Evolutionary conservation across 2,888 invertebrate species (phyloP), one percentile per base, ranked within the genome.

Genomic region (Acanthopleura granulata): DNA sequence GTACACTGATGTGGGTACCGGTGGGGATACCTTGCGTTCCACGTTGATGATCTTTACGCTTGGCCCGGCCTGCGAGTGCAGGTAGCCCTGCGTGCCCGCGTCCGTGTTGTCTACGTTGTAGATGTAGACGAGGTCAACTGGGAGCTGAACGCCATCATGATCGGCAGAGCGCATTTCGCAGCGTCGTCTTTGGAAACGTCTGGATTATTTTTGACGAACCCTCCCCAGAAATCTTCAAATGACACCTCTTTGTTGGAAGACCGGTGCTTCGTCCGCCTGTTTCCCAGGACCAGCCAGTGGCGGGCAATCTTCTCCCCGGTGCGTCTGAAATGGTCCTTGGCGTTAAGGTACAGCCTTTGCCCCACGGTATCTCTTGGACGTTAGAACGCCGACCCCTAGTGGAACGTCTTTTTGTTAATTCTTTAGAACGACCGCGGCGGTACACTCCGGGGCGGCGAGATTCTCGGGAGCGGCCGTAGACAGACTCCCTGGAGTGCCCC

Each of bases 11-110:
- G 51, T 51, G 51, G 51, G 14, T 51, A 51, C 51, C 51, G 51
- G 51, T 18, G 51, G 51, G 51, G 51, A 51, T 18, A 51, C 51
- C 51, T 51, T 51, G 51, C 51, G 51, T 51, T 51, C 51, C 51
- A 51, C 51, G 51, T 51, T 51, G 51, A 51, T 51, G 18, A 51
- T 51, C 51, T 51, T 51, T 18, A 51, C 51, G 51, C 51, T 15
- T 15, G 51, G 14, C 18, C 51, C 51, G 18, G 51, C 51, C 18
- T 51, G 51, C 51, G 51, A 51, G 51, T 51, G 51, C 51, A 51
- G 18, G 51, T 51, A 51, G 51, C 51, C 51, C 51, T 51, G 51
- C 51, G 51, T 51, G 51, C 51, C 51, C 14, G 51, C 51, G 51
- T 51, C 51, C 14, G 51, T 51, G 51, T 51, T 51, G 51, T 51